Evolutionary conservation across 2,113 vertebrate species (phyloP).

Genomic region (Petromus typicus): DNA sequence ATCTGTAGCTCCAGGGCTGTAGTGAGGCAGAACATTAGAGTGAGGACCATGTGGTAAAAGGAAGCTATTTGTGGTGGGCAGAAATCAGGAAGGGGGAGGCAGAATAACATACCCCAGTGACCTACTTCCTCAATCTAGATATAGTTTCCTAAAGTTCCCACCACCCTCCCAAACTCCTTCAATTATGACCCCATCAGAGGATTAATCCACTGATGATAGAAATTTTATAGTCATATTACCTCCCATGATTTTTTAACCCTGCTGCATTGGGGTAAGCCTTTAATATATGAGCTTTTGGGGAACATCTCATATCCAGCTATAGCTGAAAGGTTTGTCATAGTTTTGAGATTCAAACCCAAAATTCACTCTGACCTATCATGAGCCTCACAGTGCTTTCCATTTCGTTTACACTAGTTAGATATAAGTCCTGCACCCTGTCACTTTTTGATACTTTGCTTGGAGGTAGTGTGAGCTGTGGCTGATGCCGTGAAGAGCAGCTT

Average conservation of each 20-base stretch:
- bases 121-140: background rate
- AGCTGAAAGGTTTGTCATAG: background rate
- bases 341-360: background rate
- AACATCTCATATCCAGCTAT: background rate
- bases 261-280: background rate
- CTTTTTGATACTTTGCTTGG: background rate
- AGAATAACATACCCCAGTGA: background rate
- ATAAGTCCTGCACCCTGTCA: background rate
- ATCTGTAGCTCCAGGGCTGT: background rate
- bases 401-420: background rate
- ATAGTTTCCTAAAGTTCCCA: background rate
- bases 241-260: background rate
- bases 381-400: background rate
- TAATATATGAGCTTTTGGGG: background rate
- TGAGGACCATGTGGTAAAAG: background rate
- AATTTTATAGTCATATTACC: background rate
- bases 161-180: background rate
- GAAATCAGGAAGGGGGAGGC: background rate
- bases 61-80: background rate
- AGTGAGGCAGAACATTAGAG: background rate
- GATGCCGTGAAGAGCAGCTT: fast-evolving
- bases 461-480: background rate
- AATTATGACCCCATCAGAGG: background rate
- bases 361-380: background rate
- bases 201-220: background rate